Percentiles rank a stretch among this genome's conserved stretches.
Evolutionary conservation across 2,888 invertebrate species (phyloP).

Genomic region (Coelopa pilipes): DNA sequence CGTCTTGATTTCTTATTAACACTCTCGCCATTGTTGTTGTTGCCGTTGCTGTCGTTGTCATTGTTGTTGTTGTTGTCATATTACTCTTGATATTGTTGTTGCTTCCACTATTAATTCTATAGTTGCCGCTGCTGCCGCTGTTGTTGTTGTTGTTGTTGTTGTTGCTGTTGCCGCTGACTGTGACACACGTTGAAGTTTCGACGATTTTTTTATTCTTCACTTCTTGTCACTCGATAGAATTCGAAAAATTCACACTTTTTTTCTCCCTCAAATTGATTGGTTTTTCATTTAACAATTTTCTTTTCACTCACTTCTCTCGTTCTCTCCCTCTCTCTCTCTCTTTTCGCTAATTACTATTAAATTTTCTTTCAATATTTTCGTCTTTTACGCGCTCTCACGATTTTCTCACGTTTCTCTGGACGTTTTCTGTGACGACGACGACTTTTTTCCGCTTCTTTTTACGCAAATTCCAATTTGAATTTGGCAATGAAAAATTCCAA

Average conservation of each 20-base stretch:
- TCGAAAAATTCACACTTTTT: constrained; percentile 13
- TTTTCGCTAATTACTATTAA: not conserved
- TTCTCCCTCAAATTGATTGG: constrained; percentile 1
- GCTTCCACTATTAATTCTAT: too few species aligned
- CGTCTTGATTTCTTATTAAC: constrained; percentile 10
- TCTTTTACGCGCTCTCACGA: constrained; percentile 18
- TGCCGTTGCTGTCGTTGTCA: too few species aligned
- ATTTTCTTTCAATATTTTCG: constrained; percentile 5
- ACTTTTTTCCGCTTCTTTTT: constrained; percentile 26
- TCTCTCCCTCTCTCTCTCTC: constrained; percentile 22
- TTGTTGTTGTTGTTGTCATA: too few species aligned
- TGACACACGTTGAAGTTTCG: not conserved
- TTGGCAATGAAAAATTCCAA: not conserved
- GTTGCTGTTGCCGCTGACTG: not conserved
- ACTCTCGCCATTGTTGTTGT: not conserved
- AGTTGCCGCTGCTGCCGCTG: not conserved
- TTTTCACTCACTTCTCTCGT: constrained; percentile 6
- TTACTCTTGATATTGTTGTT: too few species aligned
- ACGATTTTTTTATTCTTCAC: too few species aligned
- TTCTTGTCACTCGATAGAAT: not conserved
- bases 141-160: constrained; percentile 3
- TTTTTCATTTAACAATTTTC: constrained; percentile 10
- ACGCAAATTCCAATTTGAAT: not conserved
- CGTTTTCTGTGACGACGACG: too few species aligned
- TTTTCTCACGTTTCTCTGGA: too few species aligned